Conservation (phyloP, 2,797 vertebrate species). For the Sebastes minor region DNA sequence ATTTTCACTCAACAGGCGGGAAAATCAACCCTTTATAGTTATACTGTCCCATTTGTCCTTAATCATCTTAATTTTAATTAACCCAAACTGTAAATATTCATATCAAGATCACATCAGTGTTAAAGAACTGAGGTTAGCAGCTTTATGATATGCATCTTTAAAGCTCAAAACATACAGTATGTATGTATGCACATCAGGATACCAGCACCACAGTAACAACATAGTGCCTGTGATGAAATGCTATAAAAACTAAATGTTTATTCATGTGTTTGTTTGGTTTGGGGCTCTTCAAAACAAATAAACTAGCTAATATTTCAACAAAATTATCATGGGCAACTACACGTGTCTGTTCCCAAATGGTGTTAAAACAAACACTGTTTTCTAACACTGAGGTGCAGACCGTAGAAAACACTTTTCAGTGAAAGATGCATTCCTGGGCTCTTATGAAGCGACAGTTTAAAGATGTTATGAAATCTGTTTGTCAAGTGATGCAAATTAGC, state of each 20-base stretch:
- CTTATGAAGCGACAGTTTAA: background rate
- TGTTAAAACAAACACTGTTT: background rate
- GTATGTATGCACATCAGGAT: background rate
- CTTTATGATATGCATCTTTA: background rate
- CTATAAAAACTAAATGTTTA: background rate
- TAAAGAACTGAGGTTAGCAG: background rate
- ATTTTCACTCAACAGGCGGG: too few species aligned
- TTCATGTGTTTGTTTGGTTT: background rate
- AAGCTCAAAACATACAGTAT: background rate
- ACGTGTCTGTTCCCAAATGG: background rate
- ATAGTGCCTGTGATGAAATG: background rate
- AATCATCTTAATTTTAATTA: too few species aligned
- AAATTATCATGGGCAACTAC: background rate
- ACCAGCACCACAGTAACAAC: background rate
- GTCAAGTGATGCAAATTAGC: background rate
- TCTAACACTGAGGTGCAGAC: background rate
- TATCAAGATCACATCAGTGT: background rate
- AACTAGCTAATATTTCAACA: background rate
- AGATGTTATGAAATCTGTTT: background rate
- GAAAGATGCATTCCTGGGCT: background rate
- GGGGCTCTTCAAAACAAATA: background rate
- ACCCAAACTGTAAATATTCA: background rate
- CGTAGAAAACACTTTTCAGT: background rate
- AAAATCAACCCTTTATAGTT: too few species aligned
- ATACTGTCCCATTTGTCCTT: too few species aligned